Base-by-base conservation (phyloP, 2,797 vertebrate genomes). In the Hylomyscus alleni region DNA sequence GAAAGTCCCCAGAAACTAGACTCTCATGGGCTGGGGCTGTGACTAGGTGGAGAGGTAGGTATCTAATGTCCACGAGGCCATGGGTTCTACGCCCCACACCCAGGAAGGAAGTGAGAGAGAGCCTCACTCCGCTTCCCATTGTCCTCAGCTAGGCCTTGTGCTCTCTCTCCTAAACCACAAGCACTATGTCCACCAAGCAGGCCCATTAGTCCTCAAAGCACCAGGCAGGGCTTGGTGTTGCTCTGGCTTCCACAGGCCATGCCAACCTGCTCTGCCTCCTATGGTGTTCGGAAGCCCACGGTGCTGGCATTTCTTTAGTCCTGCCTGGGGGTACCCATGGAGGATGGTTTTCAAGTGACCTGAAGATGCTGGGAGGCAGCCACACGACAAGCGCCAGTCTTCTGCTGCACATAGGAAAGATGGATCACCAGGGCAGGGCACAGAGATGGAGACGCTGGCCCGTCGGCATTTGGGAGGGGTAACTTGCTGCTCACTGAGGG, bases 251-350 rank as follows among this genome's bases (percentile, higher is more conserved):
- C 0, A 1, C 1, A 69, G 81, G 81, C 91, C 87, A 0, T 1
- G 77, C 67, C 69, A 50, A 50, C 52, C 54, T 34, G 22, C 26
- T 34, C 83, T 31, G 19, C n/a, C 22, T 6, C 75, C 62, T 60
- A 40, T 0, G 3, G 0, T 0, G 11, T 4, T 17, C n/a, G 0
- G 8, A 2, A 44, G 15, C 72, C 91, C 69, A 15, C 20, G 67
- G 76, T 40, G 22, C 29, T 58, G 47, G 52, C 6, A 56, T 56
- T 72, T 58, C 54, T 87, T 24, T 92, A 37, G 44, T 69, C n/a
- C 62, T 29, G 91, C 12, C 6, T 69, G 65, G 19, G 86, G 40
- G 1, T 22, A 89, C 11, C 54, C 62, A 0, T 0, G 10, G 76
- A 56, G 10, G 67, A 58, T 44, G 37, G 3, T 15, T 54, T 90